Evolutionary conservation across 2,797 vertebrate species (phyloP).

Genomic region (Phoebastria nigripes): DNA sequence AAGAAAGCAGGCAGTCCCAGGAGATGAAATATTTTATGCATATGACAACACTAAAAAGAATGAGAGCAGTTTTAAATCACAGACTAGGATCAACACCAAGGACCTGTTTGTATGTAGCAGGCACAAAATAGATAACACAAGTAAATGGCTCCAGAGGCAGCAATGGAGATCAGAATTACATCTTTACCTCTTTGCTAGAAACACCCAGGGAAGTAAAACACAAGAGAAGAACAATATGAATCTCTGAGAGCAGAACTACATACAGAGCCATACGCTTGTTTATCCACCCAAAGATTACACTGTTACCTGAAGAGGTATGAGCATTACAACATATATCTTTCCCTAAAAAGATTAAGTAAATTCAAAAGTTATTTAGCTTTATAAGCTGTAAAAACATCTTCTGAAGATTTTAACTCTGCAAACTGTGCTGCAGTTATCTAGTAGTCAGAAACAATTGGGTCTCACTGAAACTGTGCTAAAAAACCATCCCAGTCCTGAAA

Average conservation of each 20-base stretch:
- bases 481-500: background rate
- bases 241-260: background rate
- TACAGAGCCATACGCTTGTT: fast-evolving
- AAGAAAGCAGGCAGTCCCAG: background rate
- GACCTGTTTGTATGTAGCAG: background rate
- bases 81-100: background rate
- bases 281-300: background rate
- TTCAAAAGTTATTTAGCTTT: background rate
- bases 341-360: background rate
- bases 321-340: background rate
- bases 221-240: background rate
- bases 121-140: background rate
- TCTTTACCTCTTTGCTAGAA: background rate
- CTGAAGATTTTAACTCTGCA: background rate
- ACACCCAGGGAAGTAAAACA: background rate
- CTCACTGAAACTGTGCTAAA: background rate
- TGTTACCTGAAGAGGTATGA: background rate
- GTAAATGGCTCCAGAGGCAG: background rate
- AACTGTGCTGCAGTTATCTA: background rate
- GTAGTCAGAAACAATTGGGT: background rate
- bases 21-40: background rate
- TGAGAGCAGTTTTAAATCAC: background rate
- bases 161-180: background rate
- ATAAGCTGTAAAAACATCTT: background rate
- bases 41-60: constrained; percentile 9